A percentile compares a stretch with the other conserved stretches of the same genome.
Evolutionary conservation across 2,888 invertebrate species (phyloP).

Genomic region (Metellina segmentata): DNA sequence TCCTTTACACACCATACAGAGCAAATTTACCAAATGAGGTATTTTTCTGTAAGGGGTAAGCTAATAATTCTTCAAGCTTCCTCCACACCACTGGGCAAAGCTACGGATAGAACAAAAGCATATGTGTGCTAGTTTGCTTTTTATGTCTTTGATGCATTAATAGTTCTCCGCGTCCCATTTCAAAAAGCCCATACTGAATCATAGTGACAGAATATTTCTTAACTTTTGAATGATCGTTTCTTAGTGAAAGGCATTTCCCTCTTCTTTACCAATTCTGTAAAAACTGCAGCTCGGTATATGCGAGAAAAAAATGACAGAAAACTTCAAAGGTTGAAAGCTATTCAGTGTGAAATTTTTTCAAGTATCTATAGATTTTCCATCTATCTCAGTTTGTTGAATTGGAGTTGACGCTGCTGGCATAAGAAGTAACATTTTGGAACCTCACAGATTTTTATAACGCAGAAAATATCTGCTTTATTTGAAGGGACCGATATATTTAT

Average conservation of each 20-base stretch:
- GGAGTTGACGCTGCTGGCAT: conserved; percentile 74
- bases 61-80: no score
- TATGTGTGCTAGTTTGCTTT: conserved; percentile 13
- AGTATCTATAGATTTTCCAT: conserved; percentile 77
- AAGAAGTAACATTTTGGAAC: conserved; percentile 72
- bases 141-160: conserved; percentile 55
- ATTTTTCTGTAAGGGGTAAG: no score
- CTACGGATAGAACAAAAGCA: conserved; percentile 11
- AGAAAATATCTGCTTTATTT: conserved; percentile 71
- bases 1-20: no score
- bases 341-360: conserved; percentile 76
- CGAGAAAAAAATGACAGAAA: conserved; percentile 73
- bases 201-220: conserved; percentile 74
- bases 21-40: no score
- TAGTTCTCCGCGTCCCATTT: conserved; percentile 53
- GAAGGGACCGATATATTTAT: conserved; percentile 56
- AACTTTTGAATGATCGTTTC: conserved; percentile 75
- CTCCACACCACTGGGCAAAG: not conserved
- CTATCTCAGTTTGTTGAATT: conserved; percentile 77
- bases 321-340: conserved; percentile 76
- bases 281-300: conserved; percentile 73
- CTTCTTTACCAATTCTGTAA: conserved; percentile 73
- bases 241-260: conserved; percentile 67
- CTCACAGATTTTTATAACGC: conserved; percentile 70
- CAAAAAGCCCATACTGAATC: conserved; percentile 59